Conservation (phyloP, 2,797 vertebrate species). For the Acrocephalus scirpaceus region DNA sequence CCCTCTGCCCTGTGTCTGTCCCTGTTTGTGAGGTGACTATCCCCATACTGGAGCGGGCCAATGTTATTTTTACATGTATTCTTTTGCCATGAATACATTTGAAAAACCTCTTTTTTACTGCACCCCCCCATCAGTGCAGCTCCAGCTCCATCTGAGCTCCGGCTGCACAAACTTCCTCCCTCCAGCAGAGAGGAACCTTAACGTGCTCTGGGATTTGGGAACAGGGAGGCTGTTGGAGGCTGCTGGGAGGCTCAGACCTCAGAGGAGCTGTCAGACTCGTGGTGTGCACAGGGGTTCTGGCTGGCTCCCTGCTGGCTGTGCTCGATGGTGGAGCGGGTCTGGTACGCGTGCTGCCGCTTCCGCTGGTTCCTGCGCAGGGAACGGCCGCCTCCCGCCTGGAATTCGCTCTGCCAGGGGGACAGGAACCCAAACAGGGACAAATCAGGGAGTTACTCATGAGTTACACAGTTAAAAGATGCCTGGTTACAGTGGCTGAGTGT, state of each 20-base stretch:
- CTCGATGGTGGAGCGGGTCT: constrained; percentile 91
- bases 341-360: constrained; percentile 90
- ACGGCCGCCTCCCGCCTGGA: neutral
- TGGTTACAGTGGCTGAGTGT: neutral
- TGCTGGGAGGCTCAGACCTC: constrained; percentile 75
- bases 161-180: neutral
- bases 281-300: constrained; percentile 75
- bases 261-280: constrained; percentile 86
- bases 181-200: neutral
- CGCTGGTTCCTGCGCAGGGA: constrained; percentile 70
- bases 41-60: accelerated
- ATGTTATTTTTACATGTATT: neutral
- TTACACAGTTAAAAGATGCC: neutral
- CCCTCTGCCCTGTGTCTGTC: neutral
- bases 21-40: neutral
- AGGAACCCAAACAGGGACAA: neutral
- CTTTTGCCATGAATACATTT: neutral
- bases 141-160: neutral
- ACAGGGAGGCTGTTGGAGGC: neutral
- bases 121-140: neutral
- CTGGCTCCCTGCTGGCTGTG: constrained; percentile 75
- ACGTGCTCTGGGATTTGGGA: neutral
- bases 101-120: neutral
- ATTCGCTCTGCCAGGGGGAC: neutral
- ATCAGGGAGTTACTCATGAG: accelerated